phyloP scores from a whole-genome alignment of 1,140 invertebrate genomes.

The Cydia splendana region DNA sequence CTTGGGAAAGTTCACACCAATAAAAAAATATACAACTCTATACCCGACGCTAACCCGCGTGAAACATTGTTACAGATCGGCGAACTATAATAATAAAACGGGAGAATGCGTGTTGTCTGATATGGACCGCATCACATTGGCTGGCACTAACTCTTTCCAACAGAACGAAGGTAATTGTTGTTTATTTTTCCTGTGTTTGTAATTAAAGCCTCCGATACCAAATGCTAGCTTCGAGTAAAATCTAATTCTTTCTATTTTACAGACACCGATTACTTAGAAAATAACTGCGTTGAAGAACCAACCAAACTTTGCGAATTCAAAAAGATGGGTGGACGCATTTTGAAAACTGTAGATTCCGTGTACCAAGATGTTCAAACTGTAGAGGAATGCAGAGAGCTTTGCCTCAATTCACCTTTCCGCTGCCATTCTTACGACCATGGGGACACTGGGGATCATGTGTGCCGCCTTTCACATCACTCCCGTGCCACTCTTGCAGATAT shows the following conservation, averaged over 20 bases:
- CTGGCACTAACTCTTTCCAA: slow-evolving; percentile 87
- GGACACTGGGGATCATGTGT: slow-evolving; percentile 95
- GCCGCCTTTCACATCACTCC: slow-evolving; percentile 94
- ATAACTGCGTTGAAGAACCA: slow-evolving; percentile 94
- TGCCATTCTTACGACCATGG: slow-evolving; percentile 97
- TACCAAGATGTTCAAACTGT: slow-evolving; percentile 93
- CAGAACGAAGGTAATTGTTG: slow-evolving; percentile 80
- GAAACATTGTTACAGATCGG: slow-evolving; percentile 86
- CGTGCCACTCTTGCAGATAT: slow-evolving; percentile 93
- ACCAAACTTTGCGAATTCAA: slow-evolving; percentile 96
- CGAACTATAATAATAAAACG: slow-evolving; percentile 92
- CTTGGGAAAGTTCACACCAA: slow-evolving; percentile 67
- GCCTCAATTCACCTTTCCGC: slow-evolving; percentile 91
- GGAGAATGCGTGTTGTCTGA: slow-evolving; percentile 93
- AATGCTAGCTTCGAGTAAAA: slow-evolving; percentile 18
- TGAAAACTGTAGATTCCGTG: slow-evolving; percentile 96
- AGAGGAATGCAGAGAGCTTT: slow-evolving; percentile 93
- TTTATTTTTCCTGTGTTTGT: slow-evolving; percentile 29
- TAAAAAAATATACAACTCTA: slow-evolving; percentile 47
- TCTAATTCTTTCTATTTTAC: slow-evolving; percentile 38
- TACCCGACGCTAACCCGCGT: slow-evolving; percentile 55
- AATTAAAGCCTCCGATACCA: neutral
- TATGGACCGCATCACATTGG: slow-evolving; percentile 93
- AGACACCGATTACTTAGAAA: slow-evolving; percentile 91
- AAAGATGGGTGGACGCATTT: slow-evolving; percentile 90